Conservation (phyloP, 2,113 vertebrate genomes). For the Gulo gulo region DNA sequence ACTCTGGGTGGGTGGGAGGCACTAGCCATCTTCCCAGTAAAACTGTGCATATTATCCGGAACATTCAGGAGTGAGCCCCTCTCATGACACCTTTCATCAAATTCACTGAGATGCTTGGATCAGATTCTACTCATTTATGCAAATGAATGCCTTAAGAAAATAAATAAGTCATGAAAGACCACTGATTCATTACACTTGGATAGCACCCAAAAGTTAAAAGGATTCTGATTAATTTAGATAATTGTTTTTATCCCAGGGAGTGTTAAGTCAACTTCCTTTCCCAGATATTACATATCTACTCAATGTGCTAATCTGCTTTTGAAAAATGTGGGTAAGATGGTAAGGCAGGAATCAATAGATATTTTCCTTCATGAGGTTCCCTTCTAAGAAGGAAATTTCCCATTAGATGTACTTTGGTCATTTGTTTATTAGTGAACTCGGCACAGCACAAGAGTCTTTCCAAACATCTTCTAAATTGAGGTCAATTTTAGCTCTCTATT, state of each 20-base stretch:
- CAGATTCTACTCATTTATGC: neutral
- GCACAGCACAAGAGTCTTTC: neutral
- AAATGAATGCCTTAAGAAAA: neutral
- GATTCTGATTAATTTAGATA: neutral
- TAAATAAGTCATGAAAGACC: neutral
- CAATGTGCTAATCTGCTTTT: neutral
- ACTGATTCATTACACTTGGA: neutral
- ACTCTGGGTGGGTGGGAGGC: neutral
- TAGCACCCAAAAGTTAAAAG: neutral
- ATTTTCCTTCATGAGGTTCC: neutral
- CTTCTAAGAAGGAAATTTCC: neutral
- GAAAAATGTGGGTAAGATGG: neutral
- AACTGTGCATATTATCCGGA: neutral
- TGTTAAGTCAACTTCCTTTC: constrained; percentile 2
- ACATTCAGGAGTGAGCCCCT: neutral
- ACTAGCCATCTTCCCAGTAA: neutral
- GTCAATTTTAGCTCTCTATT: neutral
- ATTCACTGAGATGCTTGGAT: neutral
- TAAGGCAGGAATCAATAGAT: neutral
- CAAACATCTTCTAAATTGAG: neutral
- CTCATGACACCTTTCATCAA: neutral
- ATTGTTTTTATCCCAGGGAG: neutral
- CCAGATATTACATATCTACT: neutral
- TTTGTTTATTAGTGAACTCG: neutral
- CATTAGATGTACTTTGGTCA: neutral